Evolutionary conservation across 30 jellyfish, hydroid and myxozoan species (phyloP).

Genomic region (Clytia hemisphaerica): DNA sequence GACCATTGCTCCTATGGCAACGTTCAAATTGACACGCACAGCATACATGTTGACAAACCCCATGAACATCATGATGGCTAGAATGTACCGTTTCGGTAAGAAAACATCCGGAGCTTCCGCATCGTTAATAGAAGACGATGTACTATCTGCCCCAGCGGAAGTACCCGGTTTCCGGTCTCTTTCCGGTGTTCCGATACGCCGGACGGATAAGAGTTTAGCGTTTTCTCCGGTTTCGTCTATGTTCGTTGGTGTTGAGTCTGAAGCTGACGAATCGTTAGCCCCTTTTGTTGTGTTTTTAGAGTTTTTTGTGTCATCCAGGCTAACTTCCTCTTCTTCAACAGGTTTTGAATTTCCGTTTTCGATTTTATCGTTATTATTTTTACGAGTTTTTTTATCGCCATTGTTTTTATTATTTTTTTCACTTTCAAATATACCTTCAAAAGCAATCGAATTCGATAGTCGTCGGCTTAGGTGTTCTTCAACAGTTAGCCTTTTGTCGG

Average conservation of each 20-base stretch:
- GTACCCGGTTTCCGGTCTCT: neutral
- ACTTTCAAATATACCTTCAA: too few relatives aligned
- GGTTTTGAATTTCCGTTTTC: too few relatives aligned
- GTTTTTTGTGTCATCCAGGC: constrained; percentile 16
- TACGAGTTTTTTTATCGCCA: too few relatives aligned
- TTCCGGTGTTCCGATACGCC: constrained; percentile 29
- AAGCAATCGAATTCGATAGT: too few relatives aligned
- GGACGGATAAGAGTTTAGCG: constrained; percentile 30
- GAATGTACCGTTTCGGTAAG: constrained; percentile 25
- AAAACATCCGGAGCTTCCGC: constrained; percentile 18
- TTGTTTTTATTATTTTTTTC: too few relatives aligned
- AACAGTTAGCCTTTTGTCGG: too few relatives aligned
- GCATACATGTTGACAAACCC: constrained; percentile 97
- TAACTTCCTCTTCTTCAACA: too few relatives aligned
- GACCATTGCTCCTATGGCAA: constrained; percentile 97
- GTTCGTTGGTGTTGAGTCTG: too few relatives aligned
- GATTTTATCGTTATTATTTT: too few relatives aligned
- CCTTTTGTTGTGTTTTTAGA: constrained; percentile 14
- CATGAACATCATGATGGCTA: constrained; percentile 86
- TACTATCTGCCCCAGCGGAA: neutral
- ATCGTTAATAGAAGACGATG: constrained; percentile 11
- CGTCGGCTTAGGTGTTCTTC: too few relatives aligned
- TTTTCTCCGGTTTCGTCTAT: constrained; percentile 38
- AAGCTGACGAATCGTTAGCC: constrained; percentile 20
- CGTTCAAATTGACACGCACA: constrained; percentile 92